A percentile compares a stretch with the other conserved stretches of the same genome.
Evolutionary conservation across 2,888 invertebrate species (phyloP).

Genomic region (Pollenia griseotomentosa): DNA sequence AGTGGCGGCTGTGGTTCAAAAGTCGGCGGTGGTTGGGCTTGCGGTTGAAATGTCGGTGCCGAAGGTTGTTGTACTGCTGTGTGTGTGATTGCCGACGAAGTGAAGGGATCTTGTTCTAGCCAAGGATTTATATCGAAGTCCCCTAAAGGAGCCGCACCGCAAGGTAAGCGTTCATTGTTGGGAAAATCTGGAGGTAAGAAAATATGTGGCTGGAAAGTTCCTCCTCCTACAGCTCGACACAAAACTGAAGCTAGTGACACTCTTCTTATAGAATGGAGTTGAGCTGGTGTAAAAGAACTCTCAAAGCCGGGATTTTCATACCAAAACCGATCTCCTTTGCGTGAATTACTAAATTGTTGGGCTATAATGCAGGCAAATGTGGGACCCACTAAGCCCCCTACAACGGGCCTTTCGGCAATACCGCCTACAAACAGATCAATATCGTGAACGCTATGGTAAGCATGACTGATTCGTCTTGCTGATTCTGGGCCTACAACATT

Average conservation of each 20-base stretch:
- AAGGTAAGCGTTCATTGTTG: slow-evolving; percentile 81
- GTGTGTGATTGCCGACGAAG: slow-evolving; percentile 22
- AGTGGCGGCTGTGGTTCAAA: slow-evolving; percentile 62
- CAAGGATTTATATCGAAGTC: slow-evolving; percentile 83
- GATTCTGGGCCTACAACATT: slow-evolving; percentile 88
- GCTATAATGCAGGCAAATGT: slow-evolving; percentile 95
- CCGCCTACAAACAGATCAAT: slow-evolving; percentile 94
- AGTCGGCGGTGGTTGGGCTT: slow-evolving; percentile 75
- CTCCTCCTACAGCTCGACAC: slow-evolving; percentile 82
- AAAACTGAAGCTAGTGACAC: slow-evolving; percentile 89
- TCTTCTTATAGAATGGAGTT: slow-evolving; percentile 89
- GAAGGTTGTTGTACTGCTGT: slow-evolving; percentile 39
- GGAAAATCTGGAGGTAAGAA: slow-evolving; percentile 82
- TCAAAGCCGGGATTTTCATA: slow-evolving; percentile 92
- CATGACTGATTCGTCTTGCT: slow-evolving; percentile 86
- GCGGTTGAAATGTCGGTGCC: slow-evolving; percentile 4
- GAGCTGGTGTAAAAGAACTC: slow-evolving; percentile 90
- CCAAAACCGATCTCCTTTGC: slow-evolving; percentile 92
- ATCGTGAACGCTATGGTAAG: slow-evolving; percentile 90
- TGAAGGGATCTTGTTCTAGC: slow-evolving; percentile 83
- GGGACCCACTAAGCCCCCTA: slow-evolving; percentile 91
- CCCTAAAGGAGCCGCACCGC: slow-evolving; percentile 79
- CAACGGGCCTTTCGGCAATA: slow-evolving; percentile 91
- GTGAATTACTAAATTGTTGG: slow-evolving; percentile 91
- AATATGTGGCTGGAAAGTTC: slow-evolving; percentile 84